Conservation (phyloP, 1,140 invertebrate species). For the Drosophila repleta region DNA sequence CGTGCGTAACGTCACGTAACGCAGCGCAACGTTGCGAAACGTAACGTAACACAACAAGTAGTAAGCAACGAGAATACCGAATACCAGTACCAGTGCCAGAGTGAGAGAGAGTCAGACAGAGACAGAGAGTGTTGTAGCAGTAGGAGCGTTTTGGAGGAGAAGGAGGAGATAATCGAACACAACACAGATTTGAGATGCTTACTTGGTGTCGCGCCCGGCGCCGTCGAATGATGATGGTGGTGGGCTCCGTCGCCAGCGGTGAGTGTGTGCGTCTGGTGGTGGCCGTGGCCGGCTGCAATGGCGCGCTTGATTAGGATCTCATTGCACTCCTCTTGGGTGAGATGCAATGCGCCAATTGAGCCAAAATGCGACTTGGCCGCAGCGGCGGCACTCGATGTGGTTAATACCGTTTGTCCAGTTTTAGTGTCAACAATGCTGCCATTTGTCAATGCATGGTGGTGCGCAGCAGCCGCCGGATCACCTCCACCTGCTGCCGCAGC, state of each 20-base stretch:
- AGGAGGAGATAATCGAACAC: slow-evolving; percentile 41
- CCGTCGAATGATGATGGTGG: slow-evolving; percentile 55
- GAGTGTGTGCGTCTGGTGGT: slow-evolving; percentile 82
- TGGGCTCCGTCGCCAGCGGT: slow-evolving; percentile 72
- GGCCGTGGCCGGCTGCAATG: slow-evolving; percentile 81
- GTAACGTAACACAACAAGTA: slow-evolving; percentile 37
- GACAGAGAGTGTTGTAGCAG: slow-evolving; percentile 24
- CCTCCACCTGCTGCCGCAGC: slow-evolving; percentile 66
- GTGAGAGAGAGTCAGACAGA: slow-evolving; percentile 1
- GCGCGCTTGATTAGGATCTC: slow-evolving; percentile 89
- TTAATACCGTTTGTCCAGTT: slow-evolving; percentile 82
- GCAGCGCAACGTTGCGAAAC: slow-evolving; percentile 11
- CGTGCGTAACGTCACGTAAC: slow-evolving; percentile 12
- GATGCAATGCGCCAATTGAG: slow-evolving; percentile 88
- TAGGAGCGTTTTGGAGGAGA: slow-evolving; percentile 25
- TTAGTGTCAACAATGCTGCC: slow-evolving; percentile 82
- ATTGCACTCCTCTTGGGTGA: slow-evolving; percentile 91
- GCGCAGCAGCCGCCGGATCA: slow-evolving; percentile 64
- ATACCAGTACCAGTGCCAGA: slow-evolving; percentile 38
- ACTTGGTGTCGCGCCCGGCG: slow-evolving; percentile 81
- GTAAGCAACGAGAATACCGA: slow-evolving; percentile 68
- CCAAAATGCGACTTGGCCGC: slow-evolving; percentile 84
- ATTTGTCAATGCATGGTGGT: slow-evolving; percentile 77
- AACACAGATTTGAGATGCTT: slow-evolving; percentile 80
- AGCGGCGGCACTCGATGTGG: slow-evolving; percentile 64